A percentile compares a stretch with the other conserved stretches of the same genome.
Evolutionary conservation across 2,888 invertebrate genomes (phyloP).

Genomic region (Ecliptopera silaceata): DNA sequence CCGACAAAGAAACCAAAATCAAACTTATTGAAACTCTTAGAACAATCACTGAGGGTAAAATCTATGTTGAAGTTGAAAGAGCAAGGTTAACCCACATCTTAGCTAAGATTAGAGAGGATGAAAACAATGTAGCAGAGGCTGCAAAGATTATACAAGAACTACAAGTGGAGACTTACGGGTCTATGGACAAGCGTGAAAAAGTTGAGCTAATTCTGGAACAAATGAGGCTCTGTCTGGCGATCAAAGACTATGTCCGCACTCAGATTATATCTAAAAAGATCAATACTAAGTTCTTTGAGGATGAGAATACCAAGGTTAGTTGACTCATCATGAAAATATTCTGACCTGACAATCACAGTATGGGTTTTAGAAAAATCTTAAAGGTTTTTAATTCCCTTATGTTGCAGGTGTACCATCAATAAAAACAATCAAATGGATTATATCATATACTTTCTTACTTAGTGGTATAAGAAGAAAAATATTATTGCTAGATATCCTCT

Average conservation of each 20-base stretch:
- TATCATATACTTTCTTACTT: no score
- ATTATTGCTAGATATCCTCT: no score
- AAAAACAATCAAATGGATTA: no score
- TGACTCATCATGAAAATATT: no score
- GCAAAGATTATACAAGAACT: conserved; percentile 97
- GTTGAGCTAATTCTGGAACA: conserved; percentile 98
- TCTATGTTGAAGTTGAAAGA: conserved; percentile 99
- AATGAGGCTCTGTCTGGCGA: conserved; percentile 97
- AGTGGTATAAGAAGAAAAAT: no score
- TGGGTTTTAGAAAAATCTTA: no score
- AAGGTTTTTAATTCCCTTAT: no score
- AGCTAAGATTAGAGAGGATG: conserved; percentile 92
- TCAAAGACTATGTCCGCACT: conserved; percentile 97
- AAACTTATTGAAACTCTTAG: conserved; percentile 98
- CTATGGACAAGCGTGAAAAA: conserved; percentile 99
- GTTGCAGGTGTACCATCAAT: no score
- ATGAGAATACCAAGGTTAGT: conserved; percentile 86
- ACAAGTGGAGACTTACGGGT: conserved; percentile 97
- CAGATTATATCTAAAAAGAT: conserved; percentile 99
- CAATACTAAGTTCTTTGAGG: conserved; percentile 97
- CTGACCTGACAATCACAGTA: no score
- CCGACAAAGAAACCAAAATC: conserved; percentile 94
- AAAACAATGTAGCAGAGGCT: conserved; percentile 93
- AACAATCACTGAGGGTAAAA: conserved; percentile 98
- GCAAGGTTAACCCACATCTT: conserved; percentile 96